Percentiles rank a stretch among this genome's conserved stretches.
Conservation (phyloP, 2,113 vertebrate species). For the Psephotus haematonotus region DNA sequence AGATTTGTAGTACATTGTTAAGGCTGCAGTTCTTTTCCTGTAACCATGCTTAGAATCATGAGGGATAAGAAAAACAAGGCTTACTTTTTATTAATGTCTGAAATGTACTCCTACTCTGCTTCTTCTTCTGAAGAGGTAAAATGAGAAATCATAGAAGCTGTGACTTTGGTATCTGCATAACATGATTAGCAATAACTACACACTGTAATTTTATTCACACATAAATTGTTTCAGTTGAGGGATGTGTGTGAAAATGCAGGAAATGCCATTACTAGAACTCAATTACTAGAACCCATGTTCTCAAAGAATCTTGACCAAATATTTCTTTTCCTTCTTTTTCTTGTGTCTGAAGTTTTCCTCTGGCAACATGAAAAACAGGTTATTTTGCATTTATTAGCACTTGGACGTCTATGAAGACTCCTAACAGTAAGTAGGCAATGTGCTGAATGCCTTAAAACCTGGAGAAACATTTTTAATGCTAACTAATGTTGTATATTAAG, state of each 20-base stretch:
- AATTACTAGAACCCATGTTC: background rate
- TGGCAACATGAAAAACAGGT: background rate
- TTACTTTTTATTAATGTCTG: background rate
- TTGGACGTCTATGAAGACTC: slow-evolving; percentile 6
- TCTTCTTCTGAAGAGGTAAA: background rate
- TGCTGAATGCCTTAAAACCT: slow-evolving; percentile 34
- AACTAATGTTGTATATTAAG: slow-evolving; percentile 15
- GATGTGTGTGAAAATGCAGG: background rate
- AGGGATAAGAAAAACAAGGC: background rate
- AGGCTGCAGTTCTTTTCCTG: background rate
- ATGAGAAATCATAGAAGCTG: background rate
- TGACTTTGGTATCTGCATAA: background rate
- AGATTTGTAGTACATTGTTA: background rate
- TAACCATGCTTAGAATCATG: background rate
- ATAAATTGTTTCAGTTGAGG: background rate
- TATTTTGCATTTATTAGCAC: slow-evolving; percentile 23
- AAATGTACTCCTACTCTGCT: background rate
- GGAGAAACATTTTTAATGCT: slow-evolving; percentile 31
- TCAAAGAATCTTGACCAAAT: slow-evolving; percentile 2
- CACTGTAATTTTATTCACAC: background rate
- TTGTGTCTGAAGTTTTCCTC: slow-evolving; percentile 18
- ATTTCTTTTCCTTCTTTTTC: background rate
- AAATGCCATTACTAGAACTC: background rate
- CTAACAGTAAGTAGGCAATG: slow-evolving; percentile 31
- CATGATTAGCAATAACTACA: background rate